These are phyloP conservation scores for Raja brachyura DNA, from an alignment of 2,113 vertebrate species.

Conservation along the genomic window DNA sequence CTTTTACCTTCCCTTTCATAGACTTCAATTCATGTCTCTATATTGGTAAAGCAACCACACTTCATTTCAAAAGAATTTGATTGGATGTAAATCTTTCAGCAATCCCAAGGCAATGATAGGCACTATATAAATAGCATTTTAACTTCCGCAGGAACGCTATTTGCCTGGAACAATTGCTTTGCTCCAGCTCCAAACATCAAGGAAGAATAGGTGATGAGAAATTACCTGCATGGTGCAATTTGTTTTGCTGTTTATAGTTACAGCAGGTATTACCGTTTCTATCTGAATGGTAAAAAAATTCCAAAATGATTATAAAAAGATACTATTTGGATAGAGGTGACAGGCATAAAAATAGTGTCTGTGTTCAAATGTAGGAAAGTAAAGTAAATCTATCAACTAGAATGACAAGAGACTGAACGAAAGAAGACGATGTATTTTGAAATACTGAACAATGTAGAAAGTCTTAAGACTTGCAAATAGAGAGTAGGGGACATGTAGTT, in stretches of 20 bases:
- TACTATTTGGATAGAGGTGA: neutral
- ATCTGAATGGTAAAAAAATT: neutral
- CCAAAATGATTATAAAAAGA: neutral
- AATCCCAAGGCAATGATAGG: neutral
- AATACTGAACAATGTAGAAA: neutral
- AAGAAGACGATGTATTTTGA: neutral
- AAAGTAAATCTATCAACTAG: neutral
- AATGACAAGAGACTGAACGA: neutral
- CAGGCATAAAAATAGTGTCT: neutral
- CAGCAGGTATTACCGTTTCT: neutral
- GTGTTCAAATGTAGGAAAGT: neutral
- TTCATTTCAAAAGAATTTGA: neutral
- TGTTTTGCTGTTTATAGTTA: neutral
- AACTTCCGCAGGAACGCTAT: neutral
- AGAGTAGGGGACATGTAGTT: neutral
- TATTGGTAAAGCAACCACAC: neutral
- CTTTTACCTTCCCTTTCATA: neutral
- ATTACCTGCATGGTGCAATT: neutral
- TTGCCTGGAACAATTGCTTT: neutral
- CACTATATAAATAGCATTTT: neutral
- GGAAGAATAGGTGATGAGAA: neutral
- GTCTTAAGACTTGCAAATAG: neutral
- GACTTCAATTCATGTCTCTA: neutral
- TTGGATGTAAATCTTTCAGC: neutral
- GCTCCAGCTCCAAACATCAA: neutral